Percentiles rank a stretch among this genome's conserved stretches.
These are phyloP conservation scores for Bolborhynchus lineola DNA, from an alignment of 2,113 vertebrate species.

Conservation along the genomic window DNA sequence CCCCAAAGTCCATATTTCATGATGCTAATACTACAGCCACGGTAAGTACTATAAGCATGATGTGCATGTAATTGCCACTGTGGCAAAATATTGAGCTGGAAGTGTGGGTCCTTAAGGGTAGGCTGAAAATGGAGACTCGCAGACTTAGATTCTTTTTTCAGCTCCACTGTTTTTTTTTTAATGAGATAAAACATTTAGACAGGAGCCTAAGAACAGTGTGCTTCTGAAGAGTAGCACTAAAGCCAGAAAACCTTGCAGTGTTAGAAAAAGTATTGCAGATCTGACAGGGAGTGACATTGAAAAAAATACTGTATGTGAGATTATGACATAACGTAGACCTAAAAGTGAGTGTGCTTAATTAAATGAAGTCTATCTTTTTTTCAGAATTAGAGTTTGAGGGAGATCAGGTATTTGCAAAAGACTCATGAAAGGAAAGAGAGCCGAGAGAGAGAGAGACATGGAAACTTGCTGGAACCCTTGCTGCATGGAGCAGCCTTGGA, in stretches of 20 bases:
- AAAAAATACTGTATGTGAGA: background rate
- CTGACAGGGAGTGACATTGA: accelerated
- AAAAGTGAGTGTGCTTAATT: background rate
- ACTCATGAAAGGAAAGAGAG: background rate
- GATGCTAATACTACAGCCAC: accelerated
- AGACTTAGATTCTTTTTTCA: background rate
- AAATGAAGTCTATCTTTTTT: background rate
- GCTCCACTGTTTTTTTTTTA: background rate
- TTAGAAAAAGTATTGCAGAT: background rate
- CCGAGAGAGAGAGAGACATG: no score
- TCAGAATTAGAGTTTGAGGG: background rate
- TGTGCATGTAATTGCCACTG: background rate
- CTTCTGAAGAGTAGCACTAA: background rate
- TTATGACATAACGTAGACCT: background rate
- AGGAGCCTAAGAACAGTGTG: background rate
- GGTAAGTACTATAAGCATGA: accelerated
- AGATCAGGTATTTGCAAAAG: background rate
- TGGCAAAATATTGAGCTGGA: background rate
- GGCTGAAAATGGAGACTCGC: background rate
- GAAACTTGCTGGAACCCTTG: background rate
- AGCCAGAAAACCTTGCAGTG: background rate
- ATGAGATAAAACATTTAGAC: background rate
- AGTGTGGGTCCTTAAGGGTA: background rate
- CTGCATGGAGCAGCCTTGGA: background rate
- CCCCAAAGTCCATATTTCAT: background rate